Conservation (phyloP, 2,797 vertebrate species). For the Chrysocyon brachyurus region DNA sequence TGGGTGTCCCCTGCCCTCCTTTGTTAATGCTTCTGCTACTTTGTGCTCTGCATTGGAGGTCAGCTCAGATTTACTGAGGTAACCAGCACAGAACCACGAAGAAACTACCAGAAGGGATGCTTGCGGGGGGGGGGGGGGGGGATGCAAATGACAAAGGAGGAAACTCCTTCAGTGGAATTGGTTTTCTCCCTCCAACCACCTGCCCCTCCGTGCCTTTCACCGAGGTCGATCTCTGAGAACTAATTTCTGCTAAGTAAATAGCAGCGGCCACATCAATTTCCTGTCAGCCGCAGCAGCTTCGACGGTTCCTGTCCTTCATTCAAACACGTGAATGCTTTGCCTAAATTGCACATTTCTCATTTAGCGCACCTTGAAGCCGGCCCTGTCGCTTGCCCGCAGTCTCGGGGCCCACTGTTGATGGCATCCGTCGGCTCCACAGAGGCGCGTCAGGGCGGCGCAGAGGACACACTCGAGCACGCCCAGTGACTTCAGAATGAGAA, state of each 20-base stretch:
- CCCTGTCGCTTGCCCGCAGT: conserved; percentile 71
- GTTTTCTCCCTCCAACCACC: conserved; percentile 21
- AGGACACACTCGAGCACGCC: conserved; percentile 53
- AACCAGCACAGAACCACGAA: conserved; percentile 9
- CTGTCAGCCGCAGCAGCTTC: conserved; percentile 81
- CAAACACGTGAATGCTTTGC: conserved; percentile 85
- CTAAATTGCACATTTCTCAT: conserved; percentile 87
- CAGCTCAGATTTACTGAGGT: not conserved
- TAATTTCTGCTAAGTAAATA: conserved; percentile 88
- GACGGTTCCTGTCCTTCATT: conserved; percentile 85
- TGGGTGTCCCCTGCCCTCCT: not conserved
- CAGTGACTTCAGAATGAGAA: conserved; percentile 27
- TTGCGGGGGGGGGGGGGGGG: not conserved
- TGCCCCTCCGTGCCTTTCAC: conserved; percentile 65
- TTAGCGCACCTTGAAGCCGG: conserved; percentile 82
- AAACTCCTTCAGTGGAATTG: conserved; percentile 66
- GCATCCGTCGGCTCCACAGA: conserved; percentile 60
- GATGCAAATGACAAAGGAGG: not conserved
- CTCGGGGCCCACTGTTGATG: conserved; percentile 65
- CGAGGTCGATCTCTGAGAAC: conserved; percentile 81
- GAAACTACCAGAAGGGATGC: not conserved
- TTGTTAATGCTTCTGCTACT: not conserved
- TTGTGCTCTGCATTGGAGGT: not conserved
- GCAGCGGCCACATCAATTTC: conserved; percentile 88
- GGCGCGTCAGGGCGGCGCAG: conserved; percentile 64